These are phyloP conservation scores for Drosophila persimilis DNA, from an alignment of 1,140 invertebrate species.

Conservation along the genomic window DNA sequence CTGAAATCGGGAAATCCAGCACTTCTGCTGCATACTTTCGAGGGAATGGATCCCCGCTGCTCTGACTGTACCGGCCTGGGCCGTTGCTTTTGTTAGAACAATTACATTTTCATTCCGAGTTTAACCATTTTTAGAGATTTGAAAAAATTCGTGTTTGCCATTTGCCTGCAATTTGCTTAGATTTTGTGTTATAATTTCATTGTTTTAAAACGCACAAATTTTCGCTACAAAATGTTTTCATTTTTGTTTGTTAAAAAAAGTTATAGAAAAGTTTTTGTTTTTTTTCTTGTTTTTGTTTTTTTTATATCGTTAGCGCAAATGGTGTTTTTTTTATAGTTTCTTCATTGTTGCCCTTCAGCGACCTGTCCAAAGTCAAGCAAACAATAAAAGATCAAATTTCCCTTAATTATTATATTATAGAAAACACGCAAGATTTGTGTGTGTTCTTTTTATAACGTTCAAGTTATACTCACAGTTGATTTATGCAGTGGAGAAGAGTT, in stretches of 20 bases:
- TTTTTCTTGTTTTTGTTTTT: conserved; percentile 22
- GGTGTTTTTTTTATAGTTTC: conserved; percentile 50
- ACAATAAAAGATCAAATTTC: conserved; percentile 53
- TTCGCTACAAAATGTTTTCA: conserved; percentile 70
- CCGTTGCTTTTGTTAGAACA: conserved; percentile 6
- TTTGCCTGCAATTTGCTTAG: conserved; percentile 41
- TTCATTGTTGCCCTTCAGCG: conserved; percentile 58
- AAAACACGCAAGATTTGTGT: conserved; percentile 37
- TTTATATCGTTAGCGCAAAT: conserved; percentile 53
- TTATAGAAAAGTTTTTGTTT: conserved; percentile 74
- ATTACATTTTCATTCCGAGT: conserved; percentile 30
- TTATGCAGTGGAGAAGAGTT: conserved; percentile 72
- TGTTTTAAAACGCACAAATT: conserved; percentile 76
- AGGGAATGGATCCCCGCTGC: not conserved
- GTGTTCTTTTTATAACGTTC: conserved; percentile 19
- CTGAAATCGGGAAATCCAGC: conserved; percentile 30
- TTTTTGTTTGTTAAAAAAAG: conserved; percentile 70
- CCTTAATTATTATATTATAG: conserved; percentile 52
- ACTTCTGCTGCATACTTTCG: conserved; percentile 29
- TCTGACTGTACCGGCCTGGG: no score
- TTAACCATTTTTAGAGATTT: conserved; percentile 13
- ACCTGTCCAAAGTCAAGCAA: conserved; percentile 69
- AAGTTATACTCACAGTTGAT: conserved; percentile 74
- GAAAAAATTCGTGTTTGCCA: conserved; percentile 73
- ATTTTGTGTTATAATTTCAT: conserved; percentile 46